Percentiles rank a stretch among this genome's conserved stretches.
Evolutionary conservation across 2,113 vertebrate species (phyloP).

Genomic region (Neoarius graeffei): DNA sequence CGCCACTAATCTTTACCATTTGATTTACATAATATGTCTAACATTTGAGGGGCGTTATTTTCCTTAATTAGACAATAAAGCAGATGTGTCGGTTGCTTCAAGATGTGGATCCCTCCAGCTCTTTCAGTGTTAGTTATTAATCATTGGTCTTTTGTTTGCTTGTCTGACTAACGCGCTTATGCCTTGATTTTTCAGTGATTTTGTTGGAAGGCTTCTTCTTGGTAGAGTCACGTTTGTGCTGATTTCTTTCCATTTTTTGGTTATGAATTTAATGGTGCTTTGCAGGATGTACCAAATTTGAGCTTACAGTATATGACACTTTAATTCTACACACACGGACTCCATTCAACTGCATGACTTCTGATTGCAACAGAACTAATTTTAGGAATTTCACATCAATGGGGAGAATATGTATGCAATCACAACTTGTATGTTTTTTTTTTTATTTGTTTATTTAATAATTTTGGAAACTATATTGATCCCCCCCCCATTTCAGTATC

Average conservation of each 20-base stretch:
- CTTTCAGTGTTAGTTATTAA: neutral
- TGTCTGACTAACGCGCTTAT: neutral
- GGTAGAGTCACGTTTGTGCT: neutral
- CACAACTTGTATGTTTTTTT: neutral
- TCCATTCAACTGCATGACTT: too few species aligned
- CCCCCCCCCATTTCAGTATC: neutral
- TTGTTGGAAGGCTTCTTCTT: neutral
- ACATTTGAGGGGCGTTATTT: neutral
- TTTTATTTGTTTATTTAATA: neutral
- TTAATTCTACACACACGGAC: neutral
- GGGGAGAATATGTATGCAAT: neutral
- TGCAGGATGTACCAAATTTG: neutral
- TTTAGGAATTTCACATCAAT: neutral
- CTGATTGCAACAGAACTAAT: too few species aligned
- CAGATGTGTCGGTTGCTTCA: neutral
- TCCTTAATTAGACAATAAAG: neutral
- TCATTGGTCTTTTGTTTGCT: neutral
- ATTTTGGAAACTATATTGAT: neutral
- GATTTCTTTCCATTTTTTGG: neutral
- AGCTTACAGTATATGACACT: neutral
- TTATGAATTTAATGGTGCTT: neutral
- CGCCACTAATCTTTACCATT: neutral
- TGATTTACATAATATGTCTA: neutral
- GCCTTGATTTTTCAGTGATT: neutral
- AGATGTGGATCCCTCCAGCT: neutral